Base-by-base conservation (phyloP, 2,888 invertebrate genomes). In the Saturnia pavonia region DNA sequence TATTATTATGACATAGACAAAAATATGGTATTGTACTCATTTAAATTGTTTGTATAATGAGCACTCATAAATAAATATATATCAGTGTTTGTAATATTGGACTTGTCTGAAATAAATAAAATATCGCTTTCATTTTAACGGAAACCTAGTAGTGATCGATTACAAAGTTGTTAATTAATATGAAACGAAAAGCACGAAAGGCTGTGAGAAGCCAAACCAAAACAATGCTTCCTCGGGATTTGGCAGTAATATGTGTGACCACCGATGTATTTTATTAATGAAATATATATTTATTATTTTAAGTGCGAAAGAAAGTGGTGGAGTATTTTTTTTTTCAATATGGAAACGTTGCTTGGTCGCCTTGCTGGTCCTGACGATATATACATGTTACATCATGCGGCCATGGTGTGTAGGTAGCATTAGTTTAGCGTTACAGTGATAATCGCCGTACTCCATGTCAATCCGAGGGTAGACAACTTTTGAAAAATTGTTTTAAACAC, bases 371-470 rank as follows among this genome's bases (percentile, higher is more conserved):
- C 85, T 85, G 82, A 82, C 81, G 85, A 82, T 83, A 81, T 77
- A 83, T 84, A 82, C 27, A 83, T 80, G 91, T 90, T 89, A 76
- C 92, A 93, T 90, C 93, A 93, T 93, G 93, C 93, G 93, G 93
- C 93, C 93, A 93, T 93, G 93, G 84, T 92, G 92, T 88, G 75
- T 65, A 65, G 40, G 63, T 40, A 40, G 14, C 19, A 11, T 87
- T 90, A 91, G 88, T 80, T 83, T 88, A 89, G 86, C 82, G 77
- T 80, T 80, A 77, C 81, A 74, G 80, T 80, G 78, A 80, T 82
- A 84, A 85, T 86, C 89, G 91, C 87, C 88, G 87, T 79, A 80
- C 74, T 83, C 85, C 85, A 77, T 84, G 80, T 68, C 14, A n/a
- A 42, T 51, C n/a, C 34, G 34, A 2, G 34, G 6, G 34, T 34